These are phyloP conservation scores for Leptinotarsa tumamoca DNA, from an alignment of 2,888 invertebrate species.

Conservation along the genomic window DNA sequence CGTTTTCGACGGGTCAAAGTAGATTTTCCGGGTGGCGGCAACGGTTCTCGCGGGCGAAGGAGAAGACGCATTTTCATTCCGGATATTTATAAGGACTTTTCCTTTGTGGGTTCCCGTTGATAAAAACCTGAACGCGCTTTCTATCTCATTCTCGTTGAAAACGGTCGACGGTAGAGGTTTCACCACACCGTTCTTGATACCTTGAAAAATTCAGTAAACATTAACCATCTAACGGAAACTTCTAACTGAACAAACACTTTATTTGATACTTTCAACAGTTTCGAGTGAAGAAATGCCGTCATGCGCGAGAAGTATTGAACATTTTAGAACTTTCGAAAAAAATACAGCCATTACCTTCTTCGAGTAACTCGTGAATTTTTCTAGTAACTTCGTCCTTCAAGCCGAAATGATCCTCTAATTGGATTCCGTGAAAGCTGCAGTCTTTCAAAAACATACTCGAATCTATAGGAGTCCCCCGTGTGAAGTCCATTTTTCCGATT, in stretches of 20 bases:
- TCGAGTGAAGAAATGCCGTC: too few species aligned
- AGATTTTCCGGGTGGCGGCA: conserved; percentile 42
- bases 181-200: conserved; percentile 75
- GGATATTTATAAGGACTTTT: conserved; percentile 71
- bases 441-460: conserved; percentile 79
- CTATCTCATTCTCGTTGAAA: conserved; percentile 75
- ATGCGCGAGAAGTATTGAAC: too few species aligned
- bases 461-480: conserved; percentile 71
- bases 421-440: conserved; percentile 78
- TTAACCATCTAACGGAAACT: too few species aligned
- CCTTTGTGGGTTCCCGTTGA: conserved; percentile 83
- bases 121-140: conserved; percentile 77
- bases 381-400: conserved; percentile 69
- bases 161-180: conserved; percentile 76
- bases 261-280: too few species aligned
- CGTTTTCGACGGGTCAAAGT: conserved; percentile 57
- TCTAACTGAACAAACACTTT: too few species aligned
- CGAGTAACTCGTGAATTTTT: conserved; percentile 69
- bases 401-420: conserved; percentile 77
- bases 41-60: conserved; percentile 40
- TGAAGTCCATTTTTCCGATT: conserved; percentile 88
- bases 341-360: conserved; percentile 61
- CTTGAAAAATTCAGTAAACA: conserved; percentile 24
- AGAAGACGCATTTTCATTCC: conserved; percentile 49
- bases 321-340: neutral